Percentiles rank a stretch among this genome's conserved stretches.
Evolutionary conservation across 2,113 vertebrate genomes (phyloP).

Genomic region (Grallaria varia): DNA sequence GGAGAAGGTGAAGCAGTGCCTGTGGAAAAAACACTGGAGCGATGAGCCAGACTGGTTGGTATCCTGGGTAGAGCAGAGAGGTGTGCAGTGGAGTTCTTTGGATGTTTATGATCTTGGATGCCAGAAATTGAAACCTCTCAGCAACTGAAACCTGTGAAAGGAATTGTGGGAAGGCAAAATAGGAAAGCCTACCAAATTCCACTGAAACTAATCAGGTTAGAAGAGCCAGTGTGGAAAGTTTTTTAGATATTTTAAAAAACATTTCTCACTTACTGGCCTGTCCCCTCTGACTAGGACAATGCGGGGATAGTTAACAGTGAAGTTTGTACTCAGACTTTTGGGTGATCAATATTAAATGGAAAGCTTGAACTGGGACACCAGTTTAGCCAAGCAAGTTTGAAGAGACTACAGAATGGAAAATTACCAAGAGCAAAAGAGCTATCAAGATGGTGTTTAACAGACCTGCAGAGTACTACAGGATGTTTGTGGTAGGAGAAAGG

Average conservation of each 20-base stretch:
- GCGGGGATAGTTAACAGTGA: background rate
- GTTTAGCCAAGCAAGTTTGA: background rate
- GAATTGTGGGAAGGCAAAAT: background rate
- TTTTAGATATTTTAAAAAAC: background rate
- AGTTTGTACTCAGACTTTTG: background rate
- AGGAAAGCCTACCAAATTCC: background rate
- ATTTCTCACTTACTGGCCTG: background rate
- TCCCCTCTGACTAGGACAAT: background rate
- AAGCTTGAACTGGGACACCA: background rate
- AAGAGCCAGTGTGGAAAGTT: background rate
- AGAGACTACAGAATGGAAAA: background rate
- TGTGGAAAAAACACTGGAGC: background rate
- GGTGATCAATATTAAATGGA: background rate
- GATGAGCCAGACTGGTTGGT: background rate
- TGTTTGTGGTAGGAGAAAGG: background rate
- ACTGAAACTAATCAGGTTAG: background rate
- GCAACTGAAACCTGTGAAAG: background rate
- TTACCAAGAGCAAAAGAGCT: background rate
- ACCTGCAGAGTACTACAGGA: background rate
- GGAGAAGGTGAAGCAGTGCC: background rate
- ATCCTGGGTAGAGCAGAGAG: background rate
- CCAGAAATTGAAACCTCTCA: background rate
- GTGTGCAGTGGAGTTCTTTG: background rate
- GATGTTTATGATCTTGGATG: background rate
- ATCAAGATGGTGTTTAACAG: background rate